Conservation (phyloP, 2,113 vertebrate genomes). For the Lota lota region DNA sequence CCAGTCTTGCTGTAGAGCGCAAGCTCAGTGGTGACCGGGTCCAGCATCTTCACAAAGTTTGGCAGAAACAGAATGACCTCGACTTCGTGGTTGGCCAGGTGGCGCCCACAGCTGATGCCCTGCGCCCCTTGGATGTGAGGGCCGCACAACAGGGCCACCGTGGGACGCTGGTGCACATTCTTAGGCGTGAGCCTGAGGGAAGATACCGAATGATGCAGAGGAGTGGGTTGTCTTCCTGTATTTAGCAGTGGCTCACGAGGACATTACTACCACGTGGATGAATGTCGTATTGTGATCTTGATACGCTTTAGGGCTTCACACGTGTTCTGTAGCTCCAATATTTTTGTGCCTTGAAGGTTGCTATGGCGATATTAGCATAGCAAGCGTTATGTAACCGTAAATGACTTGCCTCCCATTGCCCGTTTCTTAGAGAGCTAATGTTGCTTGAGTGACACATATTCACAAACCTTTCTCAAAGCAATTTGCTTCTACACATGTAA, state of each 20-base stretch:
- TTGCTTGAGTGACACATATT: no score
- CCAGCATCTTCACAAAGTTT: constrained; percentile 97
- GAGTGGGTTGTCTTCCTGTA: background rate
- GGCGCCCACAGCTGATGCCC: constrained; percentile 94
- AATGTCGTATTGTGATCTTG: no score
- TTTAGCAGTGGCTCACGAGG: no score
- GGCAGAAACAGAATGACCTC: constrained; percentile 93
- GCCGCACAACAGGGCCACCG: constrained; percentile 89
- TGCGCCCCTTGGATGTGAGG: constrained; percentile 97
- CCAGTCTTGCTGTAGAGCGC: constrained; percentile 89
- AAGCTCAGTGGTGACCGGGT: constrained; percentile 91
- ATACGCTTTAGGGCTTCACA: no score
- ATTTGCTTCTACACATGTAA: background rate
- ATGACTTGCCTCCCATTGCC: no score
- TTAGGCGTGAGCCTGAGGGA: constrained; percentile 89
- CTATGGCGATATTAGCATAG: no score
- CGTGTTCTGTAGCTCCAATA: no score
- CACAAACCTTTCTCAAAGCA: background rate
- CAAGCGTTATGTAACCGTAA: no score
- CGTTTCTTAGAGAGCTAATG: no score
- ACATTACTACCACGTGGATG: no score
- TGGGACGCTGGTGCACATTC: constrained; percentile 94
- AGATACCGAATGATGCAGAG: background rate
- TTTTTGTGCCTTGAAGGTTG: no score
- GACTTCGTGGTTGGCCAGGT: constrained; percentile 96